Conservation (phyloP, 2,888 invertebrate genomes). For the Sesia apiformis region DNA sequence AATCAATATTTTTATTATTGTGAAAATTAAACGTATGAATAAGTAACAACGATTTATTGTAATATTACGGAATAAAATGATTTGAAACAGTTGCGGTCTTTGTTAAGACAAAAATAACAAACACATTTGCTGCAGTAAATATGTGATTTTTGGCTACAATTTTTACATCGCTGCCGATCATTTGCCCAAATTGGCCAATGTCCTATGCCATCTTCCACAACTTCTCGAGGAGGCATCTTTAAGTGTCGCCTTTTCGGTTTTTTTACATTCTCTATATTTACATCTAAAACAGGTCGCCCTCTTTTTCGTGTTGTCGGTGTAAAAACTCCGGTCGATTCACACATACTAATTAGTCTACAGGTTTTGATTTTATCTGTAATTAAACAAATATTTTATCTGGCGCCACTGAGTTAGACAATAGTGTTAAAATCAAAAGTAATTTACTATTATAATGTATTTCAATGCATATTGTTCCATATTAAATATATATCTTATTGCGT, state of each 20-base stretch:
- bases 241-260: slow-evolving; percentile 5
- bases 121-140: slow-evolving; percentile 7
- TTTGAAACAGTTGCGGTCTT: slow-evolving; percentile 6
- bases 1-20: too few relatives aligned
- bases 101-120: slow-evolving; percentile 8
- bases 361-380: too few relatives aligned
- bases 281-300: slow-evolving; percentile 6
- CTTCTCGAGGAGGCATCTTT: slow-evolving; percentile 10
- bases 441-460: too few relatives aligned
- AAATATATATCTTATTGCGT: too few relatives aligned
- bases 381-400: too few relatives aligned
- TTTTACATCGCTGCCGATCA: slow-evolving; percentile 10
- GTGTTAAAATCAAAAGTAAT: too few relatives aligned
- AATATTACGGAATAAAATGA: background rate
- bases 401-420: too few relatives aligned
- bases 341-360: background rate
- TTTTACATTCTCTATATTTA: background rate
- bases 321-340: slow-evolving; percentile 4
- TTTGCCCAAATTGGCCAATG: slow-evolving; percentile 9
- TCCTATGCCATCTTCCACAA: slow-evolving; percentile 10
- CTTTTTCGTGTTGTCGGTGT: slow-evolving; percentile 12
- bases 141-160: slow-evolving; percentile 6
- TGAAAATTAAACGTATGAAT: too few relatives aligned
- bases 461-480: too few relatives aligned
- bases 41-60: too few relatives aligned